A percentile compares a stretch with the other conserved stretches of the same genome.
Evolutionary conservation across 2,797 vertebrate species (phyloP).

Genomic region (Caiman crocodilus): DNA sequence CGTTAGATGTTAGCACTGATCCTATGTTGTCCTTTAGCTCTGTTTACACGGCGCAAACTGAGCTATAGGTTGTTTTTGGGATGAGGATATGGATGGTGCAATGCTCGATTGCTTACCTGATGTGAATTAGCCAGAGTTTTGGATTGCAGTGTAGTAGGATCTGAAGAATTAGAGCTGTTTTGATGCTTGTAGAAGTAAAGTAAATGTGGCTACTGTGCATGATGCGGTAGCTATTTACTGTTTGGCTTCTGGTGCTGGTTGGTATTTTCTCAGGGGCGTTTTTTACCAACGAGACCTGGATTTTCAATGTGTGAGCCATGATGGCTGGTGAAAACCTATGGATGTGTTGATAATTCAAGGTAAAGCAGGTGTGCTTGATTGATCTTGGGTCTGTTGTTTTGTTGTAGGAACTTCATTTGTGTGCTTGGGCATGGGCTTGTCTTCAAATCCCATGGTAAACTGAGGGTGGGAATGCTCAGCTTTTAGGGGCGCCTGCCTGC

Average conservation of each 20-base stretch:
- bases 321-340: neutral
- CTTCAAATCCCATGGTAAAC: neutral
- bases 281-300: neutral
- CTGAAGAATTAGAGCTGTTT: neutral
- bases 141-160: neutral
- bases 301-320: neutral
- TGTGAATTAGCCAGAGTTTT: neutral
- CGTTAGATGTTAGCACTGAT: neutral
- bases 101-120: neutral
- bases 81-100: neutral
- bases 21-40: neutral
- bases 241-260: neutral
- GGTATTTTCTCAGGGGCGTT: neutral
- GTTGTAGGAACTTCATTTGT: neutral
- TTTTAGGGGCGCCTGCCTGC: neutral
- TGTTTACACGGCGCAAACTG: neutral
- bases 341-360: neutral
- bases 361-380: neutral
- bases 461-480: neutral
- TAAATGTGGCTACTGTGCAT: neutral
- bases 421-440: neutral
- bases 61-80: too few species aligned
- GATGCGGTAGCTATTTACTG: neutral
- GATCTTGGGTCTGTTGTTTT: neutral
- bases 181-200: neutral